phyloP scores from a whole-genome alignment of 1,140 invertebrate genomes.

The Psilanteris sp. region DNA sequence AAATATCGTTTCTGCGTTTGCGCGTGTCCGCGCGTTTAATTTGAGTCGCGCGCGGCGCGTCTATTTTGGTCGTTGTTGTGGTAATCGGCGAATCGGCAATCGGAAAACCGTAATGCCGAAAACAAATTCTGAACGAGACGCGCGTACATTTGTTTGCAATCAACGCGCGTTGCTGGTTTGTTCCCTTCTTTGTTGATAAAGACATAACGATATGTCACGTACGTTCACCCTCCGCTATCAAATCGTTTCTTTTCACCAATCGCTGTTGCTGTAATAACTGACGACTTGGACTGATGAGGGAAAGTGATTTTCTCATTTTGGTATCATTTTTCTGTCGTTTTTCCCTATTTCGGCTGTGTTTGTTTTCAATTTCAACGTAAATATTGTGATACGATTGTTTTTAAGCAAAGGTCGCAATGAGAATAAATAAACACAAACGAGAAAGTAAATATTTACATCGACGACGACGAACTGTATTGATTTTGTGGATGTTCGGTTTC shows the following conservation, averaged over 20 bases:
- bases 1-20: conserved; percentile 64
- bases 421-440: no score
- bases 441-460: no score
- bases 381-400: no score
- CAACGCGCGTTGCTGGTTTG: conserved; percentile 17
- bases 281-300: conserved; percentile 18
- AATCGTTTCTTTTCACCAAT: conserved; percentile 49
- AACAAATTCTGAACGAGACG: no score
- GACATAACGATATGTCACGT: conserved; percentile 46
- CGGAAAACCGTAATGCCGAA: no score
- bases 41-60: no score
- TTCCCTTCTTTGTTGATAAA: conserved; percentile 42
- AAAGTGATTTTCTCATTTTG: conserved; percentile 43
- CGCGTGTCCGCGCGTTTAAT: conserved; percentile 40
- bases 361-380: no score
- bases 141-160: conserved; percentile 25
- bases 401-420: no score
- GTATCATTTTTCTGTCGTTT: conserved; percentile 3
- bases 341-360: conserved; percentile 6
- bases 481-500: no score
- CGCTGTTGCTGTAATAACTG: conserved; percentile 34
- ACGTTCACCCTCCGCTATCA: conserved; percentile 43
- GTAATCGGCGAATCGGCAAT: no score
- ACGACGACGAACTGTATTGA: no score
- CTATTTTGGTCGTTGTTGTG: no score